Evolutionary conservation across 1,140 invertebrate species (phyloP), one percentile per base, ranked within the genome.

Genomic region (Zaprionus nigranus): DNA sequence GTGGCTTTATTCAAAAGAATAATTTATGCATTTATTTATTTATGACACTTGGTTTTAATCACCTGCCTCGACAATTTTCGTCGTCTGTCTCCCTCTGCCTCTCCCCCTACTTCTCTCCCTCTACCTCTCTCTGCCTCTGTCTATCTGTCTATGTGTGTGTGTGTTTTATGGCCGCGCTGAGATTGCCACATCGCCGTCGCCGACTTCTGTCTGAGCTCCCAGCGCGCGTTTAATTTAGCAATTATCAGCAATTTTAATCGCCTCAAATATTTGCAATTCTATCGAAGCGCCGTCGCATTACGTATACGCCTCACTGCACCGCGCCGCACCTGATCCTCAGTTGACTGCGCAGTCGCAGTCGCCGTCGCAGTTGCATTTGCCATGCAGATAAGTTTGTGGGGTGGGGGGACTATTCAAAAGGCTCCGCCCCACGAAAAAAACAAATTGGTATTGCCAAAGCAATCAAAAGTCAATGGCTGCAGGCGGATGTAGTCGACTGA

Each of bases 11-110:
- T 67, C 71, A 76, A 79, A 88, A 88, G 86, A 85, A 90, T 90
- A 88, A 90, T 88, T 88, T 88, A 90, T 88, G 85, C 85, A 88
- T 88, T 88, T 90, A 88, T 88, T 88, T 88, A 88, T 88, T 88
- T 88, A 88, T 88, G 84, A 90, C 85, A 88, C 85, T 88, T 88
- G 84, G 85, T 90, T 88, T 90, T 90, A 88, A 88, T 90, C 82
- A 88, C 86, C 88, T 88, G 87, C 84, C 84, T 84, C 81, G 79
- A 68, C 75, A 75, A 79, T 78, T 75, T 81, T 75, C 40, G 40
- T n/a, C 7, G 22, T 65, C 20, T 46, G 43, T 38, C 20, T 70
- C 12, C 34, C 43, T 51, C 13, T 64, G 20, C 38, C 17, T 56
- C 43, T 49, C 0, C 30, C 9, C 6, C 26, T 6, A 1, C 26